phyloP scores from a whole-genome alignment of 2,113 vertebrate species.

The Athene cunicularia region DNA sequence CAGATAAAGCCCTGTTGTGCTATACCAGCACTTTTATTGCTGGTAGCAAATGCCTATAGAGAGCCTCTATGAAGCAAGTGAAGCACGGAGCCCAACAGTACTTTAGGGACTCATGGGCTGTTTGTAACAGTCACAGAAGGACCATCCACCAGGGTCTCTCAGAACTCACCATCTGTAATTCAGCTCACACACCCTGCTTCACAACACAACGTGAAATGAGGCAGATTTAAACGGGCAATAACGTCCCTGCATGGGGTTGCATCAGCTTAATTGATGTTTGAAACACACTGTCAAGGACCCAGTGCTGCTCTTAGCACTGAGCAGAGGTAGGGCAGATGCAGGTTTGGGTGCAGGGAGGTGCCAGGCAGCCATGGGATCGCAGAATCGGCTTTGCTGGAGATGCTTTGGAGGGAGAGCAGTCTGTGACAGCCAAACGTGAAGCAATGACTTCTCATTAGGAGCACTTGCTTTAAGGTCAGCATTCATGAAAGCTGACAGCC shows the following conservation, averaged over 20 bases:
- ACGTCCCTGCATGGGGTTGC: background rate
- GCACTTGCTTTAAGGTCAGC: background rate
- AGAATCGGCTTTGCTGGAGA: background rate
- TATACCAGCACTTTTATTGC: background rate
- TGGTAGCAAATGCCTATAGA: background rate
- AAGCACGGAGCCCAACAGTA: background rate
- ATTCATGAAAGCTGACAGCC: background rate
- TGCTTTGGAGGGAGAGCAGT: fast-evolving
- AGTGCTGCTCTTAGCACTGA: fast-evolving
- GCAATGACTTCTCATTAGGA: background rate
- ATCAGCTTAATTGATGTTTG: background rate
- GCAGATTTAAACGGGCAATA: background rate
- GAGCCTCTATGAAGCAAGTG: background rate
- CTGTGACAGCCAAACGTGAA: background rate
- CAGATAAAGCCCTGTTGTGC: background rate
- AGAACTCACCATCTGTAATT: background rate
- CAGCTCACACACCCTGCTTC: background rate
- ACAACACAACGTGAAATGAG: fast-evolving
- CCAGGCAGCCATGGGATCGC: fast-evolving
- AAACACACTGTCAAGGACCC: background rate
- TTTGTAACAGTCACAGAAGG: background rate
- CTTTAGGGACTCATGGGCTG: background rate
- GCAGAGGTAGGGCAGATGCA: background rate
- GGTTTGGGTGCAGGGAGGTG: background rate
- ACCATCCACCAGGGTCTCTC: background rate